These are phyloP conservation scores for Ormyrus nitidulus DNA, from an alignment of 2,888 invertebrate genomes.

Conservation along the genomic window DNA sequence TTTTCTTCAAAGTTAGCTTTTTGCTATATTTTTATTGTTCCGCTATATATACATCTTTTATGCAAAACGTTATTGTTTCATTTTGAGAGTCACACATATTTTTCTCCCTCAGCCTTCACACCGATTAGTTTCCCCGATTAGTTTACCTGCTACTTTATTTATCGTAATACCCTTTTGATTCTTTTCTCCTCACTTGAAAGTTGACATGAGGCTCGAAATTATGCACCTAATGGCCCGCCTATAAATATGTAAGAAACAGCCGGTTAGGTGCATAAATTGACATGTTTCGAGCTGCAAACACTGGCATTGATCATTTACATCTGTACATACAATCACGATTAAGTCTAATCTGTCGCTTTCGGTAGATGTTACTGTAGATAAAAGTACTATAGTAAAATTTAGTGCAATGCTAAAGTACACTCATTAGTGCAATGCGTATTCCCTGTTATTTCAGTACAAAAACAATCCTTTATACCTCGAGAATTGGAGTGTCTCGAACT, in stretches of 20 bases:
- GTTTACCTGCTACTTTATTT: slow-evolving; percentile 21
- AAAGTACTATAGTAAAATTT: slow-evolving; percentile 33
- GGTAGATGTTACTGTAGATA: slow-evolving; percentile 39
- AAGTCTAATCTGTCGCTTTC: slow-evolving; percentile 36
- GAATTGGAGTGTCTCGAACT: no score
- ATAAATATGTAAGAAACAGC: background rate
- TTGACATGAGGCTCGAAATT: slow-evolving; percentile 42
- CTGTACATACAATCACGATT: slow-evolving; percentile 3
- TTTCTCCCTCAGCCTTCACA: slow-evolving; percentile 40
- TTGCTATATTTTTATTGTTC: slow-evolving; percentile 46
- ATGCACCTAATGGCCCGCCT: slow-evolving; percentile 32
- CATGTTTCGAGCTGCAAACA: slow-evolving; percentile 26
- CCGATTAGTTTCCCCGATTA: slow-evolving; percentile 11
- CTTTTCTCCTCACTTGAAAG: slow-evolving; percentile 20
- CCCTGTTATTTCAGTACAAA: background rate
- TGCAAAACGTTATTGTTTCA: slow-evolving; percentile 39
- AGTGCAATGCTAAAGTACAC: slow-evolving; percentile 41
- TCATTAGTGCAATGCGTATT: slow-evolving; percentile 23
- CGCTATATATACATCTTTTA: slow-evolving; percentile 28
- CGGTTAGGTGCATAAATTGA: slow-evolving; percentile 41
- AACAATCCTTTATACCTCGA: no score
- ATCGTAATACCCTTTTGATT: background rate
- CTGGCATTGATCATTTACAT: slow-evolving; percentile 10
- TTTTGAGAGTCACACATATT: slow-evolving; percentile 21
- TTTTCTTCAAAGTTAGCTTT: slow-evolving; percentile 57